These are phyloP conservation scores for Brachionus manjavacas DNA, from an alignment of 1,140 invertebrate species.

Conservation along the genomic window DNA sequence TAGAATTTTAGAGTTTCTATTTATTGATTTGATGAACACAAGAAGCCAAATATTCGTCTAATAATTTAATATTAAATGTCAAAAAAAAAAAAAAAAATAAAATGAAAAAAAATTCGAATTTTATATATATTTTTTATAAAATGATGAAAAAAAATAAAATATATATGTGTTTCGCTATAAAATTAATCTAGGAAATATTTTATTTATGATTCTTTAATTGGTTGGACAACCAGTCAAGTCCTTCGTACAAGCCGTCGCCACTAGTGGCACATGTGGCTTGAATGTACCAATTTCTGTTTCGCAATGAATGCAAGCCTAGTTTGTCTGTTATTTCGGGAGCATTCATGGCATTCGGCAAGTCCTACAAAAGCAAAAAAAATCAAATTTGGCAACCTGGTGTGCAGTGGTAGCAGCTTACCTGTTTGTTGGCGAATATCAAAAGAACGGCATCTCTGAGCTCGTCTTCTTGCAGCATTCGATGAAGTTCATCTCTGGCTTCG, in stretches of 20 bases:
- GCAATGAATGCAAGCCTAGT: constrained; percentile 78
- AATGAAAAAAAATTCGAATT: constrained; percentile 4
- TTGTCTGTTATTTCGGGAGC: constrained; percentile 93
- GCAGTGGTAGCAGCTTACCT: constrained; percentile 53
- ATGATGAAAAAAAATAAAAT: constrained; percentile 8
- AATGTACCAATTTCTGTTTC: constrained; percentile 68
- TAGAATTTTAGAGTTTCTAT: background rate
- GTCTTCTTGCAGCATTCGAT: constrained; percentile 89
- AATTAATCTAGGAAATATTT: constrained; percentile 27
- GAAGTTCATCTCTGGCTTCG: constrained; percentile 89
- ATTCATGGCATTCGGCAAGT: constrained; percentile 94
- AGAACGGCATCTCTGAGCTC: constrained; percentile 92
- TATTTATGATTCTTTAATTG: constrained; percentile 66
- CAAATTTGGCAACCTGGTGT: background rate
- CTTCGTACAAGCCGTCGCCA: constrained; percentile 92
- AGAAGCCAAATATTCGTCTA: background rate
- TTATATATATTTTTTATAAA: constrained; percentile 30
- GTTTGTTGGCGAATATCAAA: constrained; percentile 97
- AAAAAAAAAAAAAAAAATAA: background rate
- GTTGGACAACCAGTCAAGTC: constrained; percentile 93
- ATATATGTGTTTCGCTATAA: constrained; percentile 25
- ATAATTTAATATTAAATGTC: constrained; percentile 10
- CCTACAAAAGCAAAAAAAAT: constrained; percentile 53
- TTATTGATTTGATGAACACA: background rate
- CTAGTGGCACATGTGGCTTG: constrained; percentile 93